Evolutionary conservation across 2,888 invertebrate species (phyloP).

Genomic region (Rutpela maculata): DNA sequence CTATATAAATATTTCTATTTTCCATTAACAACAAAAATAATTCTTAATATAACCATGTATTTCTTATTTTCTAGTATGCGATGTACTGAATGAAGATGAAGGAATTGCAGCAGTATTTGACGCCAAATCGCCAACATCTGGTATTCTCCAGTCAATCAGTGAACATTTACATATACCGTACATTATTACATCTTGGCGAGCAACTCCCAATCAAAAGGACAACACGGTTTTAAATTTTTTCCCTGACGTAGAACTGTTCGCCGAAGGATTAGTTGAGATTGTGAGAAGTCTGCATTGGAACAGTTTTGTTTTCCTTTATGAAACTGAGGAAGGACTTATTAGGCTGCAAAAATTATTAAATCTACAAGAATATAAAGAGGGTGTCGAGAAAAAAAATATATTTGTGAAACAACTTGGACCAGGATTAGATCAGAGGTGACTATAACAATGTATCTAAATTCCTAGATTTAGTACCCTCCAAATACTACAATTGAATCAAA

Average conservation of each 20-base stretch:
- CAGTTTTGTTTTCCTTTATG: slow-evolving; percentile 86
- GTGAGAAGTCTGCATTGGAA: slow-evolving; percentile 85
- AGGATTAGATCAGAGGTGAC: slow-evolving; percentile 63
- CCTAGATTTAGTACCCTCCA: no score
- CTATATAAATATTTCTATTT: no score
- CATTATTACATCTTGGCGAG: slow-evolving; percentile 85
- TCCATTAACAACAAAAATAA: no score
- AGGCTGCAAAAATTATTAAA: slow-evolving; percentile 88
- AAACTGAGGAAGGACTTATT: slow-evolving; percentile 84
- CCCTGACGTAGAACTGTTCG: slow-evolving; percentile 75
- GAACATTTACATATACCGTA: slow-evolving; percentile 91
- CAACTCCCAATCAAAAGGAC: slow-evolving; percentile 76
- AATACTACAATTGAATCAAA: no score
- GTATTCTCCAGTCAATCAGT: slow-evolving; percentile 89
- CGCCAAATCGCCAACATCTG: slow-evolving; percentile 80
- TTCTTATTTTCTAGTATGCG: slow-evolving; percentile 75
- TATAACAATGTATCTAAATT: no score
- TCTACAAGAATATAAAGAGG: slow-evolving; percentile 60
- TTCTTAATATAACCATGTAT: background rate
- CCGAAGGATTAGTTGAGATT: slow-evolving; percentile 80
- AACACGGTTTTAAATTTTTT: slow-evolving; percentile 71
- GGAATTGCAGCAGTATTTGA: slow-evolving; percentile 90
- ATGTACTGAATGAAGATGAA: slow-evolving; percentile 74
- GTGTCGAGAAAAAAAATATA: slow-evolving; percentile 57
- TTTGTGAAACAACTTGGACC: slow-evolving; percentile 61